Percentiles rank a stretch among this genome's conserved stretches.
Conservation (phyloP, 2,888 invertebrate genomes). For the Metellina segmentata region DNA sequence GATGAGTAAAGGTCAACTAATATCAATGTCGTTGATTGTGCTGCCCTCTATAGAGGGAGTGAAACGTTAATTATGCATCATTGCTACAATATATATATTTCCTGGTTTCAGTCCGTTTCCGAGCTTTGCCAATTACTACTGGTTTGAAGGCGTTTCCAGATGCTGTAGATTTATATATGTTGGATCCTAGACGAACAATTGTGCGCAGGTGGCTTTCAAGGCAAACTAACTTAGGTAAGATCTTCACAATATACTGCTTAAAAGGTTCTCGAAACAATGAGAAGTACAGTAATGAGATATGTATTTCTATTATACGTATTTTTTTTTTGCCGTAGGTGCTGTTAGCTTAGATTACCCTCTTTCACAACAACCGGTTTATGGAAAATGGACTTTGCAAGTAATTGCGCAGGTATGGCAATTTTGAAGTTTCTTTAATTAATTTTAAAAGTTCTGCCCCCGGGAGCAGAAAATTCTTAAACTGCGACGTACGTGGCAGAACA, state of each 20-base stretch:
- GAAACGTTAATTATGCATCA: too few species aligned
- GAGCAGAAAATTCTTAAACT: too few species aligned
- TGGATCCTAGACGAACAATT: slow-evolving; percentile 93
- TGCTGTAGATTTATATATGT: slow-evolving; percentile 94
- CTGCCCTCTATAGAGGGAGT: too few species aligned
- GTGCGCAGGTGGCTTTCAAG: slow-evolving; percentile 96
- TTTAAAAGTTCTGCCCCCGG: background rate
- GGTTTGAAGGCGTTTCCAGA: slow-evolving; percentile 94
- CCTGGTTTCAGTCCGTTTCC: slow-evolving; percentile 87
- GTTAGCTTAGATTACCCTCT: slow-evolving; percentile 95
- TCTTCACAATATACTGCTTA: background rate
- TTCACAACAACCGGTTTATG: slow-evolving; percentile 94
- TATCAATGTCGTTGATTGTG: too few species aligned
- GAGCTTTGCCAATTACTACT: slow-evolving; percentile 95
- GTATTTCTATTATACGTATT: background rate
- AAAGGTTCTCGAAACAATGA: background rate
- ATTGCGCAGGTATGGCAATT: slow-evolving; percentile 86
- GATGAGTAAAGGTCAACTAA: too few species aligned
- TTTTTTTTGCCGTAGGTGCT: slow-evolving; percentile 85
- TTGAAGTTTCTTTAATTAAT: background rate
- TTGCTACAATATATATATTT: too few species aligned
- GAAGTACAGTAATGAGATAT: background rate
- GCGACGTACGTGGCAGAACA: too few species aligned
- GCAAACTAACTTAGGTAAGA: slow-evolving; percentile 84
- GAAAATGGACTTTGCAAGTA: slow-evolving; percentile 94